Conservation (phyloP, 2,888 invertebrate genomes). For the Cataglyphis cursor region DNA sequence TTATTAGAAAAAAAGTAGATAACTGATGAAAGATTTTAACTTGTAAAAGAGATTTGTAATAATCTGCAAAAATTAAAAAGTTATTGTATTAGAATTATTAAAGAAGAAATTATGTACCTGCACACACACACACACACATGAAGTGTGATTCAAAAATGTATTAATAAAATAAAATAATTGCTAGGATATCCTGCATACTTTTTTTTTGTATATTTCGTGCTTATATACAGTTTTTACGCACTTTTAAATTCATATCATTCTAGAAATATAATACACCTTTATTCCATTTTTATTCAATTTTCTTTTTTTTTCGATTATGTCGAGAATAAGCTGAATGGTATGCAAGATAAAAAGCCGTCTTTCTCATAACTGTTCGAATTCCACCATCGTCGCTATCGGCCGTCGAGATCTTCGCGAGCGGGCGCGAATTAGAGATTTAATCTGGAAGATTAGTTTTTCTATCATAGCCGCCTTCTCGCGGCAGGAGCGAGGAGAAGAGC, state of each 20-base stretch:
- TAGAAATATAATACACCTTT: background rate
- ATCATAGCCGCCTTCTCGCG: constrained; percentile 54
- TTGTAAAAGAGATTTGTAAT: background rate
- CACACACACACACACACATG: too few relatives aligned
- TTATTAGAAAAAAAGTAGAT: background rate
- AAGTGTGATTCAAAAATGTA: background rate
- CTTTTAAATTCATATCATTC: background rate
- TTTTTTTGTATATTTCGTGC: background rate
- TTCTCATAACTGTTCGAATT: constrained; percentile 53
- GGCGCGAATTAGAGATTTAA: constrained; percentile 73
- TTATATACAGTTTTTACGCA: background rate
- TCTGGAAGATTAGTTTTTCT: constrained; percentile 72
- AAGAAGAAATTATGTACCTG: background rate
- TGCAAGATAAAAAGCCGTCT: constrained; percentile 43
- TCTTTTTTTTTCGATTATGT: background rate
- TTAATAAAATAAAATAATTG: constrained; percentile 2
- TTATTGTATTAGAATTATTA: background rate
- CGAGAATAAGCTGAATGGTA: constrained; percentile 27
- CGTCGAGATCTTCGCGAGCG: constrained; percentile 45
- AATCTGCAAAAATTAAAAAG: background rate
- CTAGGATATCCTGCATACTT: background rate
- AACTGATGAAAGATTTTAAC: background rate
- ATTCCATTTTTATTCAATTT: constrained; percentile 16
- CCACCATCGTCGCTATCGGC: constrained; percentile 42
- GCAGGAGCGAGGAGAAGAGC: constrained; percentile 50